Percentiles rank a stretch among this genome's conserved stretches.
Conservation (phyloP, 1,140 invertebrate genomes). For the Cylas formicarius region DNA sequence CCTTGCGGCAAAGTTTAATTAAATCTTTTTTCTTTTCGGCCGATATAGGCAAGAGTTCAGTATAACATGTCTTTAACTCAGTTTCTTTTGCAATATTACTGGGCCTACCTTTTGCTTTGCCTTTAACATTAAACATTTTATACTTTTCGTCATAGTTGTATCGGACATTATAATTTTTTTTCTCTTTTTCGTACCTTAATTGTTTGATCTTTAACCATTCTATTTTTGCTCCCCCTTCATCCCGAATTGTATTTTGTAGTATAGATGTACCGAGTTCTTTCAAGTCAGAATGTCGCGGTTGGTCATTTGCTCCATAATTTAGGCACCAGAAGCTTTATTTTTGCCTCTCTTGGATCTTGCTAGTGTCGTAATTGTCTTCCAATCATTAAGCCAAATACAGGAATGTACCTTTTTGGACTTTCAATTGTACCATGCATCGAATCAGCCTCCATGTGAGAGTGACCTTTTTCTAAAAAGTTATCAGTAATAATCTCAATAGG, state of each 20-base stretch:
- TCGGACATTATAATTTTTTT: no score
- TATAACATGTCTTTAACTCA: no score
- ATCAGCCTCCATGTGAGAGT: constrained; percentile 8
- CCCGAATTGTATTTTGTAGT: constrained; percentile 5
- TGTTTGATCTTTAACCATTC: constrained; percentile 9
- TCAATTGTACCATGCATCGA: no score
- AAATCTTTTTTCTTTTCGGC: no score
- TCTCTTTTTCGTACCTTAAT: constrained; percentile 5
- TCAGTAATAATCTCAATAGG: no score
- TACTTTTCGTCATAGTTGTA: no score
- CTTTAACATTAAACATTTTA: no score
- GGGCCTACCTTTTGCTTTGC: no score
- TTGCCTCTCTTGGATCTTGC: constrained; percentile 6
- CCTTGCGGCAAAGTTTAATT: no score
- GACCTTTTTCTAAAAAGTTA: no score
- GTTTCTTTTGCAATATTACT: no score
- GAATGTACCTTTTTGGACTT: constrained; percentile 3
- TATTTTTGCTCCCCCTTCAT: constrained; percentile 2
- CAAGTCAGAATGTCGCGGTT: constrained; percentile 2
- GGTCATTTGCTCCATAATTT: constrained; percentile 1
- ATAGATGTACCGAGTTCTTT: neutral
- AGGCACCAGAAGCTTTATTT: constrained; percentile 6
- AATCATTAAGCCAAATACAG: constrained; percentile 7
- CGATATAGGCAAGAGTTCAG: no score
- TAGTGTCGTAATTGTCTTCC: neutral